Evolutionary conservation across 2,113 vertebrate genomes (phyloP), one percentile per base, ranked within the genome.

Genomic region (Microcebus jonahi): DNA sequence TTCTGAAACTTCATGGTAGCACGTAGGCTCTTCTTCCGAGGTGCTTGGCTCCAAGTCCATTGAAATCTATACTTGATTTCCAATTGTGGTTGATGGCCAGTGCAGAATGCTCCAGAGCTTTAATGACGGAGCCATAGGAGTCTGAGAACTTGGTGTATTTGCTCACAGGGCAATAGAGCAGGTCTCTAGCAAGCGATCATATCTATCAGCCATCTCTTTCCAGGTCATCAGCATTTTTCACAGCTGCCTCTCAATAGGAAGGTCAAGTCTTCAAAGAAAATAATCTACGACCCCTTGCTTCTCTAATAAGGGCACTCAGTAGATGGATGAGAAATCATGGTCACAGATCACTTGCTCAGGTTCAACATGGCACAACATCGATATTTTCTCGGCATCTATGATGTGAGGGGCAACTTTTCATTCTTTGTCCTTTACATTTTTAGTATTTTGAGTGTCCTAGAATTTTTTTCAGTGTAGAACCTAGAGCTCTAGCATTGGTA

Each of bases 121-220:
- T 99, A 91, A 99, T 99, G 85, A 99, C 99, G 0, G 99, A 99
- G 0, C 99, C 99, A 0, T 99, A 99, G 0, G 99, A 99, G 98
- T 99, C 99, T 0, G 99, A 99, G 94, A 99, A 99, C 96, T 99
- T 99, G 45, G 99, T 99, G 98, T 99, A 99, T 96, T 99, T 99
- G 88, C 99, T 99, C 77, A 99, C 99, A 15, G 99, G 0, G 99
- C 99, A 25, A 99, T 99, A 18, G 99, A 99, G 89, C 99, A 99
- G 0, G 99, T 99, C 88, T 99, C 99, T 1, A 99, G 98, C 50
- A 99, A 98, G 17, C 99, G 98, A 97, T 99, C 99, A 0, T 99
- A 99, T 96, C 99, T 99, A 98, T 99, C 99, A 31, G 99, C 99
- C 99, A 99, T 99, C 98, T 99, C 99, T 90, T 99, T 99, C 99